phyloP scores from a whole-genome alignment of 2,888 invertebrate genomes.

The Diarsia rubi region DNA sequence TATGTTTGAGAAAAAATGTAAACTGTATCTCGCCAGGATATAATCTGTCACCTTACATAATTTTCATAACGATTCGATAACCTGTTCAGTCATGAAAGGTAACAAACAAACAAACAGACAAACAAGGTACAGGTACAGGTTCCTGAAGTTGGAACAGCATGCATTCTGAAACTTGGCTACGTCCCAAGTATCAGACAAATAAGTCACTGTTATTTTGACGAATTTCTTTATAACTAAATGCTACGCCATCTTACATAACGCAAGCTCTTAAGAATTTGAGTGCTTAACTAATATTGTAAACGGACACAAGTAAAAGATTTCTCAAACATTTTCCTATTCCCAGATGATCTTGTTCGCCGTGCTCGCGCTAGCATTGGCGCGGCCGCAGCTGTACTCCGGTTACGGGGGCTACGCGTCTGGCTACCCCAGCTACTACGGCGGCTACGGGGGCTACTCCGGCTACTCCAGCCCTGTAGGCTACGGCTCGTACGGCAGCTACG shows the following conservation, averaged over 20 bases:
- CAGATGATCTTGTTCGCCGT: slow-evolving; percentile 87
- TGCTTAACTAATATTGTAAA: too few species aligned
- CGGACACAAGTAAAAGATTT: background rate
- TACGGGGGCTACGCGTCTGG: slow-evolving; percentile 79
- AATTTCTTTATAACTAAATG: background rate
- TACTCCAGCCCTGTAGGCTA: slow-evolving; percentile 82
- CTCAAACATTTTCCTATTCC: slow-evolving; percentile 60
- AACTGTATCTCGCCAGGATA: too few species aligned
- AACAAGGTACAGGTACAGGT: too few species aligned
- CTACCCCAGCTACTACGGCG: slow-evolving; percentile 82
- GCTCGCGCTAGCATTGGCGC: slow-evolving; percentile 86
- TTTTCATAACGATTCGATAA: too few species aligned
- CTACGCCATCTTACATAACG: too few species aligned
- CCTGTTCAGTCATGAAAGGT: too few species aligned
- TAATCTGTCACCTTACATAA: too few species aligned
- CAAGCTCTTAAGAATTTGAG: too few species aligned
- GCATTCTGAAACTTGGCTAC: background rate
- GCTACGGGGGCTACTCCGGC: slow-evolving; percentile 84
- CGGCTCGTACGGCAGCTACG: slow-evolving; percentile 79
- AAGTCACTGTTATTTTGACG: background rate
- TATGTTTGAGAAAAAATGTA: too few species aligned
- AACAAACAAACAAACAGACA: too few species aligned
- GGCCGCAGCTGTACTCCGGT: slow-evolving; percentile 83
- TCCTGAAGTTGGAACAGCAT: background rate
- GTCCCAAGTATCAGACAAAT: background rate